These are phyloP conservation scores for Drosophila asahinai DNA, from an alignment of 1,140 invertebrate species.

Conservation along the genomic window DNA sequence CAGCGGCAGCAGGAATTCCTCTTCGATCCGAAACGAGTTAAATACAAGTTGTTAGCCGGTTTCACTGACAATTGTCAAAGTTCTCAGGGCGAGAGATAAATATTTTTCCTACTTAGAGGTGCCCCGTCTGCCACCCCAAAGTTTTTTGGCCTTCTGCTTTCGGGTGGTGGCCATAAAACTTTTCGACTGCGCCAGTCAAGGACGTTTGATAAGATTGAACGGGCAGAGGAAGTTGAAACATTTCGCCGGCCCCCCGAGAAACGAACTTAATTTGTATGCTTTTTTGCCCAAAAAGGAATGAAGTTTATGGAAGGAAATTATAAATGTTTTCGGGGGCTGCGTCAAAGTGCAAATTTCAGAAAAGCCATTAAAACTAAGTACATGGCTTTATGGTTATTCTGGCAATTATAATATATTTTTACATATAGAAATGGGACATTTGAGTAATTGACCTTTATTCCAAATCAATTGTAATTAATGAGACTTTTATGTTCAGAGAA, in stretches of 20 bases:
- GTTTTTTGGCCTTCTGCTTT: slow-evolving; percentile 17
- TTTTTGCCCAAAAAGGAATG: neutral
- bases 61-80: slow-evolving; percentile 20
- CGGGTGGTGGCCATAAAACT: slow-evolving; percentile 36
- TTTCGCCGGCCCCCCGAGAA: slow-evolving; percentile 12
- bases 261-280: slow-evolving; percentile 29
- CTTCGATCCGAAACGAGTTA: slow-evolving; percentile 25
- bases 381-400: slow-evolving; percentile 1
- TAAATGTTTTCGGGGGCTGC: slow-evolving; percentile 17
- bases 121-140: neutral
- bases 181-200: slow-evolving; percentile 37
- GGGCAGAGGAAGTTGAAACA: slow-evolving; percentile 26
- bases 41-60: slow-evolving; percentile 23
- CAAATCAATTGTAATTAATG: no score
- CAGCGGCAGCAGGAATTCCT: neutral
- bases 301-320: slow-evolving; percentile 39
- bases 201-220: slow-evolving; percentile 52
- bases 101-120: slow-evolving; percentile 16
- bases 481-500: no score
- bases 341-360: slow-evolving; percentile 4
- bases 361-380: slow-evolving; percentile 8
- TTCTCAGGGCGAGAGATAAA: slow-evolving; percentile 6
- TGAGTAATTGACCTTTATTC: neutral
- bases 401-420: neutral
- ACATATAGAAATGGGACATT: neutral